Evolutionary conservation across 2,797 vertebrate species (phyloP).

Genomic region (Cyprinella venusta): DNA sequence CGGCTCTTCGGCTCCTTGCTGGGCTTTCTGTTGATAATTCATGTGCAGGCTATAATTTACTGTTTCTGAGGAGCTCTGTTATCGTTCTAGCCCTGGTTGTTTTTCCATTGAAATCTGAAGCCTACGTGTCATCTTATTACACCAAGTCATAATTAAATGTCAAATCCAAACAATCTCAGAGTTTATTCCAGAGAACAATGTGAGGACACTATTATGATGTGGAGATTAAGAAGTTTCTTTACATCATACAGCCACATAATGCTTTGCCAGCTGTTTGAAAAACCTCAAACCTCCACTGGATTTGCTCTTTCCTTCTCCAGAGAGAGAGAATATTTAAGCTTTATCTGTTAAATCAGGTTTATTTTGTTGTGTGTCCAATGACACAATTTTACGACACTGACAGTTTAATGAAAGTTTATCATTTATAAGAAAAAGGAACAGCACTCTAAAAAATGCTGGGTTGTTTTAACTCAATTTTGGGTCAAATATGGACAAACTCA

Average conservation of each 20-base stretch:
- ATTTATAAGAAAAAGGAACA: conserved; percentile 40
- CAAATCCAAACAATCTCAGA: conserved; percentile 28
- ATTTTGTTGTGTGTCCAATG: conserved; percentile 65
- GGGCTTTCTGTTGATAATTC: conserved; percentile 35
- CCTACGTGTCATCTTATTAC: conserved; percentile 10
- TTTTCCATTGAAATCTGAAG: conserved; percentile 34
- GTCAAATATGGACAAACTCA: too few relatives aligned
- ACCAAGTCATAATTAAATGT: conserved; percentile 40
- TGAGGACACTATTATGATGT: conserved; percentile 1
- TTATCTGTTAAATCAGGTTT: conserved; percentile 70
- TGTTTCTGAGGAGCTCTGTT: not conserved
- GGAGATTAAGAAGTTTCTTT: conserved; percentile 24
- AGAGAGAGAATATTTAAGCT: conserved; percentile 16
- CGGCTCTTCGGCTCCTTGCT: conserved; percentile 20
- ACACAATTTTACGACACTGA: conserved; percentile 62
- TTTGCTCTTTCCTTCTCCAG: not conserved
- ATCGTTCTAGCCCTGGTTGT: conserved; percentile 24
- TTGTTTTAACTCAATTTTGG: too few relatives aligned
- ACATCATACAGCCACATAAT: conserved; percentile 1
- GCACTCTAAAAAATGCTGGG: too few relatives aligned
- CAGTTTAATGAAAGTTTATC: conserved; percentile 67
- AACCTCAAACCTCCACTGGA: not conserved
- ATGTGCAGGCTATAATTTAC: conserved; percentile 30
- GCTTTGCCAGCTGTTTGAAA: conserved; percentile 21
- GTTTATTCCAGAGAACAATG: conserved; percentile 20